A percentile compares a stretch with the other conserved stretches of the same genome.
These are phyloP conservation scores for Kryptolebias ocellatus DNA, from an alignment of 2,797 vertebrate species.

Conservation along the genomic window DNA sequence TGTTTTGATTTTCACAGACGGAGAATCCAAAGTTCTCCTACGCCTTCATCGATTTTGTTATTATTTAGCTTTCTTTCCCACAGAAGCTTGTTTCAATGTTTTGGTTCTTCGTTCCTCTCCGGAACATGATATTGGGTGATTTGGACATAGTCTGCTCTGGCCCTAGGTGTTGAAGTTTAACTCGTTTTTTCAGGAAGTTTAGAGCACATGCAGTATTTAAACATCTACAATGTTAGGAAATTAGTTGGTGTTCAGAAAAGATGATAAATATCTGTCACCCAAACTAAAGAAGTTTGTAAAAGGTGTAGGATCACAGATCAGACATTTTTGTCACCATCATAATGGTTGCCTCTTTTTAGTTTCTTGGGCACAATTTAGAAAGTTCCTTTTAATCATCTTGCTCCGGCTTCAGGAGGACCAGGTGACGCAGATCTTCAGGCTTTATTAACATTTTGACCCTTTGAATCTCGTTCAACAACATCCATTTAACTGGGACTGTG, in stretches of 20 bases:
- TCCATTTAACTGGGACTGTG: neutral
- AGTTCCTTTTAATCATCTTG: too few relatives aligned
- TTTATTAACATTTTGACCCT: neutral
- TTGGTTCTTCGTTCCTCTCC: neutral
- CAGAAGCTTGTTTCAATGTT: constrained; percentile 1
- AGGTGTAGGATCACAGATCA: too few relatives aligned
- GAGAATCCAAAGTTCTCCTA: neutral
- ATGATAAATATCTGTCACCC: too few relatives aligned
- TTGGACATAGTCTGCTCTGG: neutral
- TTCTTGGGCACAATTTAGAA: too few relatives aligned
- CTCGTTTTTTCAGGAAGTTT: neutral
- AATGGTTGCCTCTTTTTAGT: too few relatives aligned
- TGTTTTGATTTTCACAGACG: constrained; percentile 2
- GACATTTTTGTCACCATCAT: too few relatives aligned
- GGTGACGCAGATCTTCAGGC: too few relatives aligned
- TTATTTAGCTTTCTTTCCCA: constrained; percentile 1
- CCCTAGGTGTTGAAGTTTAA: neutral
- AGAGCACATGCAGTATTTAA: too few relatives aligned
- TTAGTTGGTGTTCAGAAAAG: too few relatives aligned
- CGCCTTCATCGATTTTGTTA: neutral
- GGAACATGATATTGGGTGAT: neutral
- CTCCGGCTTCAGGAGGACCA: too few relatives aligned
- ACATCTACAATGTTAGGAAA: too few relatives aligned
- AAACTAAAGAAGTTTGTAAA: too few relatives aligned
- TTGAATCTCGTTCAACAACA: neutral